phyloP scores from a whole-genome alignment of 2,797 vertebrate genomes.

The Danionella dracula region DNA sequence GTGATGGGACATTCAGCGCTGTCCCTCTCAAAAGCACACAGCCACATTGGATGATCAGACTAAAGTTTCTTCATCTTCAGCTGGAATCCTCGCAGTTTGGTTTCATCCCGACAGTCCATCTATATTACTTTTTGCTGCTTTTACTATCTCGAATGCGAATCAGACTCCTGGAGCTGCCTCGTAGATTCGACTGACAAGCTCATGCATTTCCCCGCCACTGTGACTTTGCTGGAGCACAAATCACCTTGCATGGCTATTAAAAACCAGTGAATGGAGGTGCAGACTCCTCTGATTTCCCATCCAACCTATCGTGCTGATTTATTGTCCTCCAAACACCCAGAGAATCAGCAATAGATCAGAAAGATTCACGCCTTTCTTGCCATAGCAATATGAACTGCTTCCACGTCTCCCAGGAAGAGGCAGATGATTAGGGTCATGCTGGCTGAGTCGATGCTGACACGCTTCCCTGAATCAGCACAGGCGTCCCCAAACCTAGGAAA shows the following conservation, averaged over 20 bases:
- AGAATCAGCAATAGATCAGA: conserved; percentile 45
- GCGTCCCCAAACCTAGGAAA: conserved; percentile 21
- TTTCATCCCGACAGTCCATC: conserved; percentile 10
- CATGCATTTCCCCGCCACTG: conserved; percentile 27
- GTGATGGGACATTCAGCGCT: conserved; percentile 4
- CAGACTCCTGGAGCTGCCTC: conserved; percentile 1
- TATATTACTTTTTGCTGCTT: neutral
- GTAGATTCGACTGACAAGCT: conserved; percentile 7
- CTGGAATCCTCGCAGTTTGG: conserved; percentile 12
- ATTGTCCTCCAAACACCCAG: conserved; percentile 44
- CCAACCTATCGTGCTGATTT: conserved; percentile 46
- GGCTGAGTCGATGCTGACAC: conserved; percentile 37
- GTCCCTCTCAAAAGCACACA: neutral
- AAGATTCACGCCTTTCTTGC: conserved; percentile 41
- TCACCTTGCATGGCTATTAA: conserved; percentile 38
- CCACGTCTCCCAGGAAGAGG: conserved; percentile 39
- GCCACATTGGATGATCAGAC: conserved; percentile 1
- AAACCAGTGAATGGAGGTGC: conserved; percentile 42
- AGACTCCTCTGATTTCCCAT: conserved; percentile 42
- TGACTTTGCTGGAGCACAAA: conserved; percentile 25
- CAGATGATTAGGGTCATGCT: conserved; percentile 35
- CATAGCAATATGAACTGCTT: conserved; percentile 34
- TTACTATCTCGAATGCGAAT: conserved; percentile 17
- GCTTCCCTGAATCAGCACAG: conserved; percentile 24
- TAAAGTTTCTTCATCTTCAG: neutral